Evolutionary conservation across 2,797 vertebrate genomes (phyloP).

Genomic region (Poeciliopsis gracilis): DNA sequence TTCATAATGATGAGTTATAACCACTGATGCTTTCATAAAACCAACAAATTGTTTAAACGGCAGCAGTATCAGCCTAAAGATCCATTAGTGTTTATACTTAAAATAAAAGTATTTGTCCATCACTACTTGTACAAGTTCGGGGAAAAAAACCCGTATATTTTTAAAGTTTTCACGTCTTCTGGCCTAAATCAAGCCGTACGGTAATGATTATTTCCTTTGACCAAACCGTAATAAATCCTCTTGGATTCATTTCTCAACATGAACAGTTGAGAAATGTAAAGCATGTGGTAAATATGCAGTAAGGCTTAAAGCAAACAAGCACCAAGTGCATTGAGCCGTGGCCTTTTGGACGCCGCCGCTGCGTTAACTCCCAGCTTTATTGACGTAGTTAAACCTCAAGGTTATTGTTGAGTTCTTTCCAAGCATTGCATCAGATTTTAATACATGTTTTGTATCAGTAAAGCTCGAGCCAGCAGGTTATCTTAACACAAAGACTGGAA

Average conservation of each 20-base stretch:
- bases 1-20: not conserved
- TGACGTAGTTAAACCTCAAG: not conserved
- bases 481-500: conserved; percentile 12
- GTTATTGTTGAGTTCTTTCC: conserved; percentile 1
- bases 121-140: too few species aligned
- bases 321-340: not conserved
- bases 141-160: too few species aligned
- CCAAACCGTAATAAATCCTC: not conserved
- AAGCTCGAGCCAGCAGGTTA: not conserved
- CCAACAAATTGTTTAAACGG: not conserved
- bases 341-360: not conserved
- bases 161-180: not conserved
- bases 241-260: not conserved
- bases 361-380: not conserved
- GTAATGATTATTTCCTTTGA: not conserved
- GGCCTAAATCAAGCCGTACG: not conserved
- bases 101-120: not conserved
- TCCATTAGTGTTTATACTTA: not conserved
- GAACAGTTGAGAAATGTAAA: not conserved
- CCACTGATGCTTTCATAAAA: not conserved
- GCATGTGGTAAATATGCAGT: not conserved
- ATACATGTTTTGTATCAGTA: not conserved
- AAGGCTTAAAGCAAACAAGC: not conserved
- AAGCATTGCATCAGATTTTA: not conserved
- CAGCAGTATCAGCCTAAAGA: not conserved